Conservation (phyloP, 1,140 invertebrate genomes). For the Drosophila sp. region DNA sequence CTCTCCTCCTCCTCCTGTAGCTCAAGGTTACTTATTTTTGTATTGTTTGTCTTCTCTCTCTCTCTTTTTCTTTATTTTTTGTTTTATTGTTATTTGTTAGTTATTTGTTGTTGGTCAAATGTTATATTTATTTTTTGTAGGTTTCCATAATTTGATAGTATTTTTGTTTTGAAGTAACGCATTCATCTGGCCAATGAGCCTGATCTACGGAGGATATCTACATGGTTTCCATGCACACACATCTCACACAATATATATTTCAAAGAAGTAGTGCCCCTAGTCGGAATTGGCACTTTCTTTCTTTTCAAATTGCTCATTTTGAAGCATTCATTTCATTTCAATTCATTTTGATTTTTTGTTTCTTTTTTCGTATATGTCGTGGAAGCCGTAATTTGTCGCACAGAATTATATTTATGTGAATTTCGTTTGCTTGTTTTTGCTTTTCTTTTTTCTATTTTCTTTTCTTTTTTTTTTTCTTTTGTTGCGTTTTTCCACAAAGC, state of each 20-base stretch:
- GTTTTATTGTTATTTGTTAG: neutral
- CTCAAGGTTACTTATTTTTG: constrained; percentile 12
- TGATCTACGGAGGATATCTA: constrained; percentile 36
- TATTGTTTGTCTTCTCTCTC: constrained; percentile 25
- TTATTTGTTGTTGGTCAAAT: neutral
- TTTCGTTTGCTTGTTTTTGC: constrained; percentile 13
- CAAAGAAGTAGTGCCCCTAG: constrained; percentile 11
- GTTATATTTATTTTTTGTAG: too few species aligned
- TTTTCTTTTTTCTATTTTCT: constrained; percentile 4
- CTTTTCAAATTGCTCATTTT: constrained; percentile 16
- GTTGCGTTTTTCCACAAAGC: constrained; percentile 57
- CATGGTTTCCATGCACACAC: constrained; percentile 29
- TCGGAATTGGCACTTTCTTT: neutral
- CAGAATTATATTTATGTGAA: constrained; percentile 14
- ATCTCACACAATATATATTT: constrained; percentile 9
- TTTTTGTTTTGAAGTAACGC: neutral
- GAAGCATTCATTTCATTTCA: constrained; percentile 3
- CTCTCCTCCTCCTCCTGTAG: neutral
- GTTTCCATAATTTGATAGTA: neutral
- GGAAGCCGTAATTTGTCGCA: neutral
- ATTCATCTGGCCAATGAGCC: constrained; percentile 6
- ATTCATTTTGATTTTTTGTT: constrained; percentile 17
- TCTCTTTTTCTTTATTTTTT: neutral
- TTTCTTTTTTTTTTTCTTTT: constrained; percentile 32
- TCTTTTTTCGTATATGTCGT: too few species aligned